Evolutionary conservation across 2,888 invertebrate genomes (phyloP).

Genomic region (Eupithecia vulgata): DNA sequence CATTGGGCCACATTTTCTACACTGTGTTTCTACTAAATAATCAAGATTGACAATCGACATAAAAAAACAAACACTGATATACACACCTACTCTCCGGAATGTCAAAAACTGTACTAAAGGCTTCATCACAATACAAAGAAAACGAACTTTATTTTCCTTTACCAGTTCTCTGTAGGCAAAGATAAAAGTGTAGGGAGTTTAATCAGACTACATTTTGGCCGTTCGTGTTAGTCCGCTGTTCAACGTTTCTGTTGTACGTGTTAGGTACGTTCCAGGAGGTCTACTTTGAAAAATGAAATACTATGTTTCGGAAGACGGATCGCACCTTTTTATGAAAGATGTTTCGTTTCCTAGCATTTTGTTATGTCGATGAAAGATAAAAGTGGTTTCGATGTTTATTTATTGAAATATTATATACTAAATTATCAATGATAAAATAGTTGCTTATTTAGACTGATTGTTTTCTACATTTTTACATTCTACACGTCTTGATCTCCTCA

Average conservation of each 20-base stretch:
- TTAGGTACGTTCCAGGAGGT: background rate
- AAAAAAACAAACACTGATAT: background rate
- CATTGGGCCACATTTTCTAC: background rate
- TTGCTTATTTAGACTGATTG: background rate
- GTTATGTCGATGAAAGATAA: background rate
- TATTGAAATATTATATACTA: too few species aligned
- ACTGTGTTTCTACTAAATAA: background rate
- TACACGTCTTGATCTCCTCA: background rate
- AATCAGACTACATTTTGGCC: constrained; percentile 25
- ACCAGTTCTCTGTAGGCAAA: background rate
- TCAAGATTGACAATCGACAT: too few species aligned
- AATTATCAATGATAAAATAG: background rate
- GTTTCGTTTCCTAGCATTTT: background rate
- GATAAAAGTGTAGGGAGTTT: background rate
- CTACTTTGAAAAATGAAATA: background rate
- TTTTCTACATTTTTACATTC: background rate
- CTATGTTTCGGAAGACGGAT: background rate
- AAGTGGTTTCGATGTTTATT: background rate
- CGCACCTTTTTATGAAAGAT: background rate
- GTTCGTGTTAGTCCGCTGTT: constrained; percentile 14
- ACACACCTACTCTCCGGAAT: background rate
- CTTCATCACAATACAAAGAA: background rate
- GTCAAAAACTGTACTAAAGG: background rate
- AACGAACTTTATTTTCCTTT: background rate
- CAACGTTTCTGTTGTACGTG: constrained; percentile 26